A percentile compares a stretch with the other conserved stretches of the same genome.
Conservation (phyloP, 2,888 invertebrate genomes). For the Andricus curvator region DNA sequence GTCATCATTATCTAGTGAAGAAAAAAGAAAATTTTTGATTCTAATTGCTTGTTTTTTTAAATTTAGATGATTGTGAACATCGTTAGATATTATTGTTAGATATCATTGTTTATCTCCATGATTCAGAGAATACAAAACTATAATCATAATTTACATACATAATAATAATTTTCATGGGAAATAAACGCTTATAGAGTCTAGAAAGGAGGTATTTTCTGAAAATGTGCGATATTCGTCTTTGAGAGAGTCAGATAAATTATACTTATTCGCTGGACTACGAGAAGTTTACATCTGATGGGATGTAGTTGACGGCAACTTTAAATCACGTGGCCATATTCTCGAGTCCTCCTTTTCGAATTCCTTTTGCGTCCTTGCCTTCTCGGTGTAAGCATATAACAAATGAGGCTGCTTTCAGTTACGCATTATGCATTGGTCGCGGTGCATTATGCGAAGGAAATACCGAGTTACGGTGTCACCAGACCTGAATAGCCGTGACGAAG, state of each 20-base stretch:
- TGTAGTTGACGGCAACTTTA: conserved; percentile 45
- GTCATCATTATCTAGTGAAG: too few species aligned
- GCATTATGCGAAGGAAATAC: conserved; percentile 57
- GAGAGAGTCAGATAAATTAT: conserved; percentile 28
- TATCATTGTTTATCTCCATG: too few species aligned
- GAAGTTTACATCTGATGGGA: conserved; percentile 44
- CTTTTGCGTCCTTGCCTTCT: conserved; percentile 57
- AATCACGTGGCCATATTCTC: conserved; percentile 42
- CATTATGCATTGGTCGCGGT: conserved; percentile 58
- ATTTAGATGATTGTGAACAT: too few species aligned
- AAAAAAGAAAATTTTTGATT: too few species aligned
- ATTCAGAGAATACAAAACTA: neutral
- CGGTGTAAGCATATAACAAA: conserved; percentile 59
- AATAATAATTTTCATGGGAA: neutral
- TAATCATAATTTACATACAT: neutral
- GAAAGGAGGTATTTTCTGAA: neutral
- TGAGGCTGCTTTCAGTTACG: conserved; percentile 59
- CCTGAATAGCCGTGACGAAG: conserved; percentile 47
- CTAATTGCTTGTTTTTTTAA: too few species aligned
- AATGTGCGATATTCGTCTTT: conserved; percentile 15
- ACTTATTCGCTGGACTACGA: conserved; percentile 1
- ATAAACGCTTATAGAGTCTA: neutral
- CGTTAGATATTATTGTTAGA: too few species aligned
- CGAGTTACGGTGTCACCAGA: conserved; percentile 62
- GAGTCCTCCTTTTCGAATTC: conserved; percentile 48